Conservation (phyloP, 2,113 vertebrate species). For the Stigmatopora nigra region DNA sequence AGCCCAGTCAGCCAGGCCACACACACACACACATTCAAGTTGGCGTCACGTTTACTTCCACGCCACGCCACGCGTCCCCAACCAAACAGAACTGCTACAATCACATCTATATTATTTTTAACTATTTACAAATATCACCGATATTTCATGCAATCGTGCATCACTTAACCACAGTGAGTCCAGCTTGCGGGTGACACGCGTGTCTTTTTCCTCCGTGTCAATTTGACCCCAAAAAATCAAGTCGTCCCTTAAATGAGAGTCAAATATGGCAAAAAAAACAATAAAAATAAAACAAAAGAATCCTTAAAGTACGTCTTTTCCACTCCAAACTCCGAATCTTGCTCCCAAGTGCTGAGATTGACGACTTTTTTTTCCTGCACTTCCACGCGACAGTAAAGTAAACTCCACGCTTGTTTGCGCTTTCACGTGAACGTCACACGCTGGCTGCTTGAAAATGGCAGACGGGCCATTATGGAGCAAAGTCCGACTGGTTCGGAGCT, state of each 20-base stretch:
- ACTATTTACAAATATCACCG: background rate
- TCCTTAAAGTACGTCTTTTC: background rate
- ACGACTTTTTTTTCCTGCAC: background rate
- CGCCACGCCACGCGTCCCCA: background rate
- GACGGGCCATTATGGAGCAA: background rate
- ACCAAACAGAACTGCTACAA: background rate
- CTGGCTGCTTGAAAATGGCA: background rate
- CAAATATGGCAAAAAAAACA: background rate
- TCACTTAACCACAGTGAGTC: background rate
- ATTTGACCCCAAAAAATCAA: background rate
- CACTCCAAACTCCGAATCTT: background rate
- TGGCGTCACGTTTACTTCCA: constrained; percentile 21
- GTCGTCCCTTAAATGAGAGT: background rate
- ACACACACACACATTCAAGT: constrained; percentile 33
- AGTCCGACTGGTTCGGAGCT: background rate
- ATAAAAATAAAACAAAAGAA: too few species aligned
- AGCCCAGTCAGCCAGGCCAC: constrained; percentile 41
- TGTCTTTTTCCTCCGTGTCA: constrained; percentile 26
- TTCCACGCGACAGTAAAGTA: background rate
- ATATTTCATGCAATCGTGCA: constrained; percentile 10
- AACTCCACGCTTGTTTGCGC: background rate
- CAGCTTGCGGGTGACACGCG: constrained; percentile 37
- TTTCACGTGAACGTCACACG: background rate
- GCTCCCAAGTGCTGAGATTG: background rate
- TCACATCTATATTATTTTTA: background rate